Evolutionary conservation across 2,888 invertebrate species (phyloP).

Genomic region (Clepsis dumicolana): DNA sequence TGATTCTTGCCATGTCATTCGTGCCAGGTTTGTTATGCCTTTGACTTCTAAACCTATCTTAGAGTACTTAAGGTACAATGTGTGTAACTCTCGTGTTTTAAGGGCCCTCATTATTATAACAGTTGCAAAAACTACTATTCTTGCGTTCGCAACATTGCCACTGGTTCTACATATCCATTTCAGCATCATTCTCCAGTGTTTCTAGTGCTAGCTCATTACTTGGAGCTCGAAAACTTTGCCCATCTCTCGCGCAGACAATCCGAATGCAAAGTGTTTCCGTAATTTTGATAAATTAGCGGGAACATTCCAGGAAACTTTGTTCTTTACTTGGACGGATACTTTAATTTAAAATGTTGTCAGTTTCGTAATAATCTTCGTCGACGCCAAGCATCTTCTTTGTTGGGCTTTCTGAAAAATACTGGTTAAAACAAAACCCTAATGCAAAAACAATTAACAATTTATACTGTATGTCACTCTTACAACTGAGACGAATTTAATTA

Average conservation of each 20-base stretch:
- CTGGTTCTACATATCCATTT: neutral
- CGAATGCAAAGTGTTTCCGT: conserved; percentile 21
- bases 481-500: too few relatives aligned
- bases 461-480: too few relatives aligned
- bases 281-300: conserved; percentile 20
- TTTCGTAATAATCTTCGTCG: neutral
- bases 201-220: conserved; percentile 1
- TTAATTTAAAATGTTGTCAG: conserved; percentile 12
- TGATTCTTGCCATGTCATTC: too few relatives aligned
- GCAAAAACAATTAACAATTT: too few relatives aligned
- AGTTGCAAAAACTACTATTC: too few relatives aligned
- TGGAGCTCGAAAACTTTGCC: conserved; percentile 15
- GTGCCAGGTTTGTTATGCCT: too few relatives aligned
- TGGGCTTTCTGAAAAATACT: neutral
- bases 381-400: neutral
- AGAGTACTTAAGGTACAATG: too few relatives aligned
- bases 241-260: conserved; percentile 16
- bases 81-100: too few relatives aligned
- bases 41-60: too few relatives aligned
- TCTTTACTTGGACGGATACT: conserved; percentile 4
- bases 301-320: neutral
- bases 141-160: neutral
- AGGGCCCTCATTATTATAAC: too few relatives aligned
- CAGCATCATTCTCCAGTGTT: neutral
- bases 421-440: neutral